These are phyloP conservation scores for Liolophura sinensis DNA, from an alignment of 1,140 invertebrate species.

Conservation along the genomic window DNA sequence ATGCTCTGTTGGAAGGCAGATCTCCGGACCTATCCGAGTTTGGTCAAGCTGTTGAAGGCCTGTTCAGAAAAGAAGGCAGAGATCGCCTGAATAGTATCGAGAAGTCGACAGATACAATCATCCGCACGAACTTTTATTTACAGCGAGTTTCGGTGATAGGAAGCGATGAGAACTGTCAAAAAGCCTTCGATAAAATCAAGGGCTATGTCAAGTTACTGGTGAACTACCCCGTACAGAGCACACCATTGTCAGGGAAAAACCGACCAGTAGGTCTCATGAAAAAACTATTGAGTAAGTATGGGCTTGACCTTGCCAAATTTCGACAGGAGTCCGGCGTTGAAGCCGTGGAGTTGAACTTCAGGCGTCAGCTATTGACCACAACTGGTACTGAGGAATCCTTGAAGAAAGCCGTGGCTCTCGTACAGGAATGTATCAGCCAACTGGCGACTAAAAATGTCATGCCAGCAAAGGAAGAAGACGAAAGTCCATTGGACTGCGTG, in stretches of 20 bases:
- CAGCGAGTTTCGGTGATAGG: constrained; percentile 37
- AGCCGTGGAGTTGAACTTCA: constrained; percentile 25
- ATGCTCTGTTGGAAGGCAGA: constrained; percentile 22
- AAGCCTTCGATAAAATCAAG: constrained; percentile 18
- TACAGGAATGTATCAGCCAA: constrained; percentile 14
- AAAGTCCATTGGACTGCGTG: constrained; percentile 34
- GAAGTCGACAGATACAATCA: constrained; percentile 18
- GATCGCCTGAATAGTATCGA: constrained; percentile 23
- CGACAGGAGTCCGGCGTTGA: constrained; percentile 14
- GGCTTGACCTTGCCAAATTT: constrained; percentile 20
- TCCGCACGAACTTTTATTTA: constrained; percentile 29
- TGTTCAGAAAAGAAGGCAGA: constrained; percentile 30
- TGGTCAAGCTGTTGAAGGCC: constrained; percentile 11
- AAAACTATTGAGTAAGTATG: constrained; percentile 27
- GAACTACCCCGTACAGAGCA: constrained; percentile 11
- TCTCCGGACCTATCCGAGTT: constrained; percentile 16
- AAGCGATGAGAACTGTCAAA: neutral
- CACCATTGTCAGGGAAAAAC: constrained; percentile 22
- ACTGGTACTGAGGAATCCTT: constrained; percentile 27
- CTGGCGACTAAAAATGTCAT: neutral
- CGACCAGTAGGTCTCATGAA: constrained; percentile 45
- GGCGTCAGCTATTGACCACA: constrained; percentile 30
- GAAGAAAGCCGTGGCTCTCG: constrained; percentile 12
- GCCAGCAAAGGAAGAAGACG: neutral
- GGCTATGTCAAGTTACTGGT: constrained; percentile 22